Conservation (phyloP, 2,888 invertebrate genomes). For the Linnaemya vulpina region DNA sequence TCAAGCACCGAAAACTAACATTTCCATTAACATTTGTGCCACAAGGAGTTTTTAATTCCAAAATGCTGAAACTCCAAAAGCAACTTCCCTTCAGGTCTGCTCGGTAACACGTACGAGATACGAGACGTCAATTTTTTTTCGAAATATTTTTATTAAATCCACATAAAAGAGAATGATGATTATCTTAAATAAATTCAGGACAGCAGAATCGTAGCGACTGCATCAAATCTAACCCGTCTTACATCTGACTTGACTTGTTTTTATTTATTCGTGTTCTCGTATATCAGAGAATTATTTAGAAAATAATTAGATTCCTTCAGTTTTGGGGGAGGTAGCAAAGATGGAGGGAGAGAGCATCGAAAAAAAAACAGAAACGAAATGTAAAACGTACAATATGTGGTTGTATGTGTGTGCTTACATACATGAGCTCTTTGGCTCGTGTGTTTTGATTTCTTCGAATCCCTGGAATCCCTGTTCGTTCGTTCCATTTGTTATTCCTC, state of each 20-base stretch:
- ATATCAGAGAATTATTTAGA: constrained; percentile 13
- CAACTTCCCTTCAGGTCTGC: background rate
- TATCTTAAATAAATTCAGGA: background rate
- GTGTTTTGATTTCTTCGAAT: no score
- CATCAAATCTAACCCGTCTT: background rate
- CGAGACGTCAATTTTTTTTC: background rate
- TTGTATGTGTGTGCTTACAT: background rate
- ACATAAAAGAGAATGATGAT: background rate
- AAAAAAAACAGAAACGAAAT: background rate
- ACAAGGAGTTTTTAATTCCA: background rate
- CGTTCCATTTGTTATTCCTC: background rate
- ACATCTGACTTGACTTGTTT: background rate
- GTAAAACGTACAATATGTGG: background rate
- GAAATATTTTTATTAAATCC: background rate
- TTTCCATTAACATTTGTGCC: background rate
- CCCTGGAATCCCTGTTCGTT: background rate
- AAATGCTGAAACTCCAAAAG: background rate
- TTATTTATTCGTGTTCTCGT: background rate
- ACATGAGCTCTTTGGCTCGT: background rate
- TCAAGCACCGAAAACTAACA: background rate
- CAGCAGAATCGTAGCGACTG: background rate
- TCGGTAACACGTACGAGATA: background rate
- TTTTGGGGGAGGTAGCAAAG: constrained; percentile 19
- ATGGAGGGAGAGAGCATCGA: background rate
- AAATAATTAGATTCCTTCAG: constrained; percentile 51